Base-by-base conservation (phyloP, 2,113 vertebrate species). In the Plectropomus leopardus region DNA sequence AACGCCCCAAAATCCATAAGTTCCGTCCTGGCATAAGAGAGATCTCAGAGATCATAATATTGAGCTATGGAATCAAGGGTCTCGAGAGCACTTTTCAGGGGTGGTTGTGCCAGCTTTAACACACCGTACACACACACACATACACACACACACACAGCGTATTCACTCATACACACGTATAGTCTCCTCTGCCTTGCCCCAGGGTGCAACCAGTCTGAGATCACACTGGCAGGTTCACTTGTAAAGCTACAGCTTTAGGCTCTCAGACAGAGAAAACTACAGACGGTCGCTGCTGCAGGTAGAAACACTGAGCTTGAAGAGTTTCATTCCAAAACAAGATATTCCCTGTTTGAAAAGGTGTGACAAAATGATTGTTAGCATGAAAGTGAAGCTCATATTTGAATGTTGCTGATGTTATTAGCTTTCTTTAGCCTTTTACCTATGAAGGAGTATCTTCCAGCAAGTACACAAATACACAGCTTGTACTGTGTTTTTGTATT, bases 141-240 rank as follows among this genome's bases (percentile, higher is more conserved):
- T n/a, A n/a, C n/a, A n/a, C 72, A 64, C 67, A 55, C 45, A 70
- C 50, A 68, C 61, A 82, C 45, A 88, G 78, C n/a, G 23, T 69
- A 75, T 71, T 78, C 80, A 57, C 83, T 67, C 80, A 68, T 57
- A 88, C 75, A 82, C 82, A 88, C 70, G 24, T 81, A 82, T 89
- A 93, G 80, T 92, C 93, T 94, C 91, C 90, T 86, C 89, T 94
- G 91, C 92, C 89, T 95, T 84, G 93, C 95, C 94, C 80, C 86
- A 86, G 93, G 94, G 92, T 94, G 89, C 90, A 94, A 91, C 88
- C 90, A 93, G 88, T 85, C 90, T 89, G 86, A 92, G 92, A 94
- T 95, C 93, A 94, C 92, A 92, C 86, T 76, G 83, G 88, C 90
- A 92, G 90, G 92, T 93, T 94, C 91, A 88, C 89, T 93, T 92